Conservation (phyloP, 2,888 invertebrate genomes). For the Nemapogon koenigi region DNA sequence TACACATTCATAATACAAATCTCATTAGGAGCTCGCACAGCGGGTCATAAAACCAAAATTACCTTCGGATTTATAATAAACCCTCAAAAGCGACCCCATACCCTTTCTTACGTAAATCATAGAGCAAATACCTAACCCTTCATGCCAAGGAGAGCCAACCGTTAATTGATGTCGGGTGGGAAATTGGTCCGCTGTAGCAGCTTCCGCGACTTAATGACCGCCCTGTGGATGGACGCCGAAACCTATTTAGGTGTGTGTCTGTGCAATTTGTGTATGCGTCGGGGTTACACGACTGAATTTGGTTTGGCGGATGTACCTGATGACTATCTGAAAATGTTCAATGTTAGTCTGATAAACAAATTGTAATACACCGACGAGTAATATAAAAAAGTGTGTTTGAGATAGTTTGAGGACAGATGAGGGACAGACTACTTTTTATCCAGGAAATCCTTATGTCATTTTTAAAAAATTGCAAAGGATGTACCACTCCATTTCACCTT, state of each 20-base stretch:
- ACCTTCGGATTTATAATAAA: slow-evolving; percentile 3
- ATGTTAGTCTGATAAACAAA: too few species aligned
- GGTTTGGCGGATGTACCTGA: slow-evolving; percentile 25
- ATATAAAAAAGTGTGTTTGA: too few species aligned
- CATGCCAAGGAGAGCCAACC: too few species aligned
- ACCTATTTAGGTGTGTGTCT: slow-evolving; percentile 57
- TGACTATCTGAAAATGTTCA: too few species aligned
- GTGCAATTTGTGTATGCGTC: slow-evolving; percentile 54
- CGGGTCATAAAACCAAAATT: slow-evolving; percentile 2
- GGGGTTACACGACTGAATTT: slow-evolving; percentile 41
- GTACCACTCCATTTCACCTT: too few species aligned
- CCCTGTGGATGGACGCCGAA: slow-evolving; percentile 56
- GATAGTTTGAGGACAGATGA: too few species aligned
- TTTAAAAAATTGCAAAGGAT: too few species aligned
- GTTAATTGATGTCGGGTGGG: slow-evolving; percentile 1
- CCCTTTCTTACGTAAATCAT: slow-evolving; percentile 44
- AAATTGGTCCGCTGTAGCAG: slow-evolving; percentile 48
- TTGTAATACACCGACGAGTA: too few species aligned
- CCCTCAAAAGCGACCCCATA: slow-evolving; percentile 3
- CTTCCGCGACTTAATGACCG: slow-evolving; percentile 61
- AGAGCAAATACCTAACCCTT: slow-evolving; percentile 61
- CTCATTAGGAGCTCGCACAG: not conserved
- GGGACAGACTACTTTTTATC: too few species aligned
- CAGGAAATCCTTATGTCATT: too few species aligned
- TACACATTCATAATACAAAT: too few species aligned